Conservation (phyloP, 2,888 invertebrate species). For the Maniola hyperantus region DNA sequence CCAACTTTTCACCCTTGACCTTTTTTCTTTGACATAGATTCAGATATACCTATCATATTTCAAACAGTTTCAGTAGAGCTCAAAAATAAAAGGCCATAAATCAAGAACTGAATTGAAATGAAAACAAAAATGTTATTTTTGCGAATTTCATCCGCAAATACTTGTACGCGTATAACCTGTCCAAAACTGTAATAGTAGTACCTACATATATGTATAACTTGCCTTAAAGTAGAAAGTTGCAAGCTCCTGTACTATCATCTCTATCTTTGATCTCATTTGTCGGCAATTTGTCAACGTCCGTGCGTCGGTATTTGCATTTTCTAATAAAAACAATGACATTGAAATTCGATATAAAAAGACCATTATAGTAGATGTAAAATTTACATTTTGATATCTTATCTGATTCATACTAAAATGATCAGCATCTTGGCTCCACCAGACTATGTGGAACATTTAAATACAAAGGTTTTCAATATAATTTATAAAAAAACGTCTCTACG, state of each 20-base stretch:
- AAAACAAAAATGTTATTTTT: not conserved
- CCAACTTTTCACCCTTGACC: not conserved
- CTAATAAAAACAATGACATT: conserved; percentile 16
- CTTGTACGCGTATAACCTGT: not conserved
- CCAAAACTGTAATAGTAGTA: not conserved
- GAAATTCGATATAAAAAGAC: conserved; percentile 15
- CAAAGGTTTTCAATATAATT: conserved; percentile 4
- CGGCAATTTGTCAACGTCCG: conserved; percentile 22
- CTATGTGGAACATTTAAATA: conserved; percentile 13
- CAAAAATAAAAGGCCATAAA: not conserved
- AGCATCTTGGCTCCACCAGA: not conserved
- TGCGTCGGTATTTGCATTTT: conserved; percentile 12
- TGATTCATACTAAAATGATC: conserved; percentile 15
- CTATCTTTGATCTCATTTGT: conserved; percentile 21
- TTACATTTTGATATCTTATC: conserved; percentile 19
- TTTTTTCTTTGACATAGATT: not conserved
- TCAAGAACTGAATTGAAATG: not conserved
- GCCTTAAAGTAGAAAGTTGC: not conserved
- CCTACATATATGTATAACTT: not conserved
- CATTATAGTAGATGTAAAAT: conserved; percentile 6
- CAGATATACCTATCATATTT: conserved; percentile 7
- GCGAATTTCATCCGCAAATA: not conserved
- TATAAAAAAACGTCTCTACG: not conserved
- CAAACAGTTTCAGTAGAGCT: conserved; percentile 1
- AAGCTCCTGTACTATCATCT: conserved; percentile 5